A percentile compares a stretch with the other conserved stretches of the same genome.
Conservation (phyloP, 64 coral and sea anemone genomes). For the Montipora sp. region DNA sequence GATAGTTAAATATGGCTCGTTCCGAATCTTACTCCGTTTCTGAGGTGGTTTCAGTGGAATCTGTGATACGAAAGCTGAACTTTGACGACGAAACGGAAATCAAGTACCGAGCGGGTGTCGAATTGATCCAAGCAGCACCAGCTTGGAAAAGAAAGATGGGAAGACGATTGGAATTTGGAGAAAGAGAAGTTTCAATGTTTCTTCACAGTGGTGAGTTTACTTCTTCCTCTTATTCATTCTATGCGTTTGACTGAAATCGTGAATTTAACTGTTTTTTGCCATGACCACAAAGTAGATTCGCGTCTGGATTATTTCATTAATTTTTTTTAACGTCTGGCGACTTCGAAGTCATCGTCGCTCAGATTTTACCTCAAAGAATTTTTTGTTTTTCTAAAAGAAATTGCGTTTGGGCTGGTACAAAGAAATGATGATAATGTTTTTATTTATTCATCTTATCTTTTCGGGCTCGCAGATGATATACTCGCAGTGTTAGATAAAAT, state of each 20-base stretch:
- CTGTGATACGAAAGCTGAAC: slow-evolving; percentile 19
- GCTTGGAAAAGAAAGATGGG: neutral
- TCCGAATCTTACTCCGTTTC: neutral
- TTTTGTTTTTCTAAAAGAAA: too few species aligned
- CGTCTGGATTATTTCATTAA: too few species aligned
- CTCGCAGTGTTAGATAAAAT: too few species aligned
- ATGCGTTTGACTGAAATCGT: neutral
- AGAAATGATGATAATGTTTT: too few species aligned
- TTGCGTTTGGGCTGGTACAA: too few species aligned
- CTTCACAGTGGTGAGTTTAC: neutral
- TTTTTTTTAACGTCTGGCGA: too few species aligned
- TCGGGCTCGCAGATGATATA: too few species aligned
- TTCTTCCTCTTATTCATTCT: neutral
- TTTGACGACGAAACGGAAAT: neutral
- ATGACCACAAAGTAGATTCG: too few species aligned
- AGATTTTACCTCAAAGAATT: too few species aligned
- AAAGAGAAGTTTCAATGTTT: neutral
- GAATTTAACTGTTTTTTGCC: too few species aligned
- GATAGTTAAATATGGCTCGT: neutral
- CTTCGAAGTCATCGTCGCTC: too few species aligned
- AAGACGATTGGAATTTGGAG: slow-evolving; percentile 27
- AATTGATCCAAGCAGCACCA: neutral
- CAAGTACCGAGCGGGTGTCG: neutral
- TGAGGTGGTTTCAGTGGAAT: neutral
- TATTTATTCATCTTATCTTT: too few species aligned